Evolutionary conservation across 2,888 invertebrate genomes (phyloP).

Genomic region (Amorpha juglandis): DNA sequence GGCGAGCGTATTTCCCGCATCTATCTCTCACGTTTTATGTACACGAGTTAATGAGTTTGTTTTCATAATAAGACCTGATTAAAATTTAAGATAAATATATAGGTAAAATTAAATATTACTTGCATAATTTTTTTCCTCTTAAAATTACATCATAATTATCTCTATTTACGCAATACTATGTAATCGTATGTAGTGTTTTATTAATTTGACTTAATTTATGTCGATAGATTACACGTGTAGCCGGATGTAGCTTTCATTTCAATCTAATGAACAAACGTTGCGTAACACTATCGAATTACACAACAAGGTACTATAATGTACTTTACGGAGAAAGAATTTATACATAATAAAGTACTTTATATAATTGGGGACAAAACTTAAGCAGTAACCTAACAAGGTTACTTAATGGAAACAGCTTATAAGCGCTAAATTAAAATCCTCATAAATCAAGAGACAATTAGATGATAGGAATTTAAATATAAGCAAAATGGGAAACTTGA

Average conservation of each 20-base stretch:
- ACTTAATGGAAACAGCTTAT: too few species aligned
- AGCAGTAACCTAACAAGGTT: too few species aligned
- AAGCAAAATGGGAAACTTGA: too few species aligned
- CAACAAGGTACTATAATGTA: too few species aligned
- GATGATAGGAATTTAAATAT: too few species aligned
- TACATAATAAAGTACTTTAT: too few species aligned
- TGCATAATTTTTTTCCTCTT: not conserved
- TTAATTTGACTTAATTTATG: too few species aligned
- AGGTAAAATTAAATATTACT: not conserved
- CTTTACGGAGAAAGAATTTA: too few species aligned
- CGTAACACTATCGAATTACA: not conserved
- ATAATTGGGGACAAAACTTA: too few species aligned
- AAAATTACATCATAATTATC: not conserved
- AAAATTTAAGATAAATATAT: conserved; percentile 3
- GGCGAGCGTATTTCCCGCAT: conserved; percentile 1
- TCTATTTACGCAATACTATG: not conserved
- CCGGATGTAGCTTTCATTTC: not conserved
- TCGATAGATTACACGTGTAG: not conserved
- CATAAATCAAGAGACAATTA: too few species aligned
- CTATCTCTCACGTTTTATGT: not conserved
- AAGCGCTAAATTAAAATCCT: too few species aligned
- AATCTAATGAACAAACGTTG: not conserved
- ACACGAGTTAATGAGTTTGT: not conserved
- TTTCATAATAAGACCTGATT: not conserved
- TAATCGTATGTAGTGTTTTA: not conserved